Conservation (phyloP, 2,888 invertebrate species). For the Chironomus tentans region DNA sequence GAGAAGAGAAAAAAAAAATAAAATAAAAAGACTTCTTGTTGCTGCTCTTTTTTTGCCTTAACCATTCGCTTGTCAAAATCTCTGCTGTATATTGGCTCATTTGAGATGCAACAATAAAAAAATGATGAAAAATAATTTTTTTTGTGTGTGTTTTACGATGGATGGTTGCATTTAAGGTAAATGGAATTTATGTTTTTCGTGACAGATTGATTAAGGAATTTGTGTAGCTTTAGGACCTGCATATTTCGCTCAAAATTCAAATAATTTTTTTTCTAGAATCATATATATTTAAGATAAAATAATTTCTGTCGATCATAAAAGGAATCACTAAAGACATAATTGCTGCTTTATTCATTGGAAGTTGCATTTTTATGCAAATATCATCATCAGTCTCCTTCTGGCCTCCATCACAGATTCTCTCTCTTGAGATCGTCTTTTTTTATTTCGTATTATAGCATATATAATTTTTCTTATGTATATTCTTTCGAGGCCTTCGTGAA, state of each 20-base stretch:
- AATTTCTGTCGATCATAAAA: not conserved
- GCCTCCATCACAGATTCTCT: not conserved
- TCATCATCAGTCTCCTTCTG: not conserved
- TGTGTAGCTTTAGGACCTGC: not conserved
- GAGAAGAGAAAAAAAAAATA: not conserved
- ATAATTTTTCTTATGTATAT: not conserved
- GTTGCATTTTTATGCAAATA: slow-evolving; percentile 25
- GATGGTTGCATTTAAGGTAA: slow-evolving; percentile 13
- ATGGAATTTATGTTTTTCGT: slow-evolving; percentile 24
- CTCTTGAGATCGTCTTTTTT: slow-evolving; percentile 16
- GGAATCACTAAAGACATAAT: too few species aligned
- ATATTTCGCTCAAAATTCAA: not conserved
- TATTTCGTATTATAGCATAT: not conserved
- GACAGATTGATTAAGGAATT: slow-evolving; percentile 18
- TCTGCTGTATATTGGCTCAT: not conserved
- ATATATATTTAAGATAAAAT: not conserved
- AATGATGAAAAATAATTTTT: not conserved
- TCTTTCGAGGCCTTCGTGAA: not conserved
- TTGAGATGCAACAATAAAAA: not conserved
- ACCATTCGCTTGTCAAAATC: slow-evolving; percentile 2
- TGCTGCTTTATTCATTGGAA: not conserved
- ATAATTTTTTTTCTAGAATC: too few species aligned
- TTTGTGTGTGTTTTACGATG: not conserved
- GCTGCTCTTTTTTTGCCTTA: not conserved
- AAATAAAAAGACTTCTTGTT: not conserved